phyloP scores from a whole-genome alignment of 2,888 invertebrate genomes.

The Amiota mariae region DNA sequence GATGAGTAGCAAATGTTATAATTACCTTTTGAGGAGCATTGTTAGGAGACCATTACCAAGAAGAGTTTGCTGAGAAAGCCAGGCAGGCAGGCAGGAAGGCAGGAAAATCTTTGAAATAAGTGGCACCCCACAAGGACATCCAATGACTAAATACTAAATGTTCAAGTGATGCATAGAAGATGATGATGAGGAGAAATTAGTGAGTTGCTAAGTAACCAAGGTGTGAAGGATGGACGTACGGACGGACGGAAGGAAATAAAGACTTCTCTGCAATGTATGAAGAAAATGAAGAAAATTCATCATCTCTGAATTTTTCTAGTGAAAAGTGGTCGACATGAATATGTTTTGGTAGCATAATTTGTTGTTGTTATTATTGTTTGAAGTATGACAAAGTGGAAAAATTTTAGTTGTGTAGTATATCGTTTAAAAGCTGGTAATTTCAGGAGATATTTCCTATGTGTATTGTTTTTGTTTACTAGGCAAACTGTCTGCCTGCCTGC shows the following conservation, averaged over 20 bases:
- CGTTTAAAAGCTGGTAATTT: conserved; percentile 23
- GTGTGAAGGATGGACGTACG: not conserved
- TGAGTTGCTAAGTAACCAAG: not conserved
- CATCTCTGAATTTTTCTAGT: not conserved
- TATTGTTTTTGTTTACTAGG: not conserved
- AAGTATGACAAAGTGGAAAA: no score
- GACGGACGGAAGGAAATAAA: not conserved
- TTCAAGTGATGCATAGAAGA: not conserved
- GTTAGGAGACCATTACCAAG: not conserved
- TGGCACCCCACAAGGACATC: not conserved
- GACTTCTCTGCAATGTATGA: not conserved
- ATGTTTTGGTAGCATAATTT: not conserved
- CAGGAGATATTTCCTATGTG: conserved; percentile 11
- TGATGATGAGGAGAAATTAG: not conserved
- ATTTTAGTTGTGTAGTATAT: not conserved
- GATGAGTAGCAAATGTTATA: not conserved
- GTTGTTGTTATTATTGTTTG: no score
- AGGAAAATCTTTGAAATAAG: no score
- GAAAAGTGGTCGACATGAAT: conserved; percentile 27
- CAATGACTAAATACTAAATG: conserved; percentile 5
- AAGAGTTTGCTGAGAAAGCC: not conserved
- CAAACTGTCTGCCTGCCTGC: no score
- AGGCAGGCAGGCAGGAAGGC: no score
- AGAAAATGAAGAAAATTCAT: no score
- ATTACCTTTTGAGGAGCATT: not conserved